Evolutionary conservation across 1,140 invertebrate species (phyloP).

Genomic region (Amyelois transitella): DNA sequence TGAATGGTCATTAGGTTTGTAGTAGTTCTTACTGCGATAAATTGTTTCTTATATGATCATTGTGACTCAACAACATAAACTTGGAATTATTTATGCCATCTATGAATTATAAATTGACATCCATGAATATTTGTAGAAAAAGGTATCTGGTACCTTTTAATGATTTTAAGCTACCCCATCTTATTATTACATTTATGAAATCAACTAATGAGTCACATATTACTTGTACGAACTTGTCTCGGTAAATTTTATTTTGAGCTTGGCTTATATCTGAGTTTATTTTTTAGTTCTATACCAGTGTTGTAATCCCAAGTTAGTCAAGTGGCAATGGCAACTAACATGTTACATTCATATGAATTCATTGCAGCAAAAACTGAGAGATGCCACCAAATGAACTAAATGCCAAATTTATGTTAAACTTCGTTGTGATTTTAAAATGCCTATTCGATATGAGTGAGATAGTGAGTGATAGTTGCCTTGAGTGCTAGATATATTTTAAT

Average conservation of each 20-base stretch:
- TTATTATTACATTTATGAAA: no score
- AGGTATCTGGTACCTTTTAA: no score
- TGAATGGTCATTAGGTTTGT: background rate
- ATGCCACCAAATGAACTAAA: conserved; percentile 6
- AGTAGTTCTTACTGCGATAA: background rate
- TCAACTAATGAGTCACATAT: background rate
- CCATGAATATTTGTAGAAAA: no score
- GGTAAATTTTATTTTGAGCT: background rate
- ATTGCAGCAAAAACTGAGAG: background rate
- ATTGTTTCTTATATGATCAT: background rate
- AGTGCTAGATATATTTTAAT: conserved; percentile 22
- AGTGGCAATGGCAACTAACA: background rate
- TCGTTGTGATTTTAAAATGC: conserved; percentile 21
- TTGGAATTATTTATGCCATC: background rate
- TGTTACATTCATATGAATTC: background rate
- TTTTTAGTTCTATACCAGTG: background rate
- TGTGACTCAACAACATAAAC: background rate
- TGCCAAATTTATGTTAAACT: conserved; percentile 18
- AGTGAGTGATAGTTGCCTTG: conserved; percentile 25
- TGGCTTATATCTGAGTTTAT: background rate
- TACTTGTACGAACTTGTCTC: background rate
- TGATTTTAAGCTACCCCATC: no score
- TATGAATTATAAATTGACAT: background rate
- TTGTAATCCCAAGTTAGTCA: background rate
- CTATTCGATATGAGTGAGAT: conserved; percentile 27